Evolutionary conservation across 2,797 vertebrate species (phyloP).

Genomic region (Myotis vivesi): DNA sequence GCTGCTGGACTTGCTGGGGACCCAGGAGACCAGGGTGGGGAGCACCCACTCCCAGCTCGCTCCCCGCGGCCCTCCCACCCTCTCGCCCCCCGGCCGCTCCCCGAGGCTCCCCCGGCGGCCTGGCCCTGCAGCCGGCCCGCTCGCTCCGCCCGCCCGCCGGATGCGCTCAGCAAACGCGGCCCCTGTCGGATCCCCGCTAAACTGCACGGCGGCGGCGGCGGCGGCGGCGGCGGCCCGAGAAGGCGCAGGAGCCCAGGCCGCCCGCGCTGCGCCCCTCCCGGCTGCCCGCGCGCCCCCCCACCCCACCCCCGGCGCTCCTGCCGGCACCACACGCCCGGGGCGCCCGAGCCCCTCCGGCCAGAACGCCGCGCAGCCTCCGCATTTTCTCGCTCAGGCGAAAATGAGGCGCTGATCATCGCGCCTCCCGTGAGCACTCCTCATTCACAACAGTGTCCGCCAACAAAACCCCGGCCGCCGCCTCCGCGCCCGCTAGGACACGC

Average conservation of each 20-base stretch:
- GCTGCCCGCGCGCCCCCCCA: neutral
- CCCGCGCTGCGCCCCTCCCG: neutral
- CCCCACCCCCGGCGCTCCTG: too few species aligned
- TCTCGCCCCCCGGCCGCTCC: neutral
- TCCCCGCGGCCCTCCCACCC: conserved; percentile 53
- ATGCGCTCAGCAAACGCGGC: conserved; percentile 87
- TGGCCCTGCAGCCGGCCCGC: conserved; percentile 67
- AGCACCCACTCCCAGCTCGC: neutral
- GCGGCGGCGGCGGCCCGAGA: neutral
- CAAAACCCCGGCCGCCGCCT: conserved; percentile 86
- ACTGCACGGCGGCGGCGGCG: conserved; percentile 79
- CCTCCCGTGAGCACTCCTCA: conserved; percentile 89
- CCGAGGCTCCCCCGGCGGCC: conserved; percentile 20
- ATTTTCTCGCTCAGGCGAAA: conserved; percentile 85
- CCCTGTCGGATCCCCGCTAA: conserved; percentile 86
- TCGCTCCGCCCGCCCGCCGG: conserved; percentile 65
- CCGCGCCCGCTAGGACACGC: conserved; percentile 77
- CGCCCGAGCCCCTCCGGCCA: conserved; percentile 21
- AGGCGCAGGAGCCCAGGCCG: conserved; percentile 48
- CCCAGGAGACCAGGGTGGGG: neutral
- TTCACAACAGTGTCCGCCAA: conserved; percentile 88
- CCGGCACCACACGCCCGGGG: neutral
- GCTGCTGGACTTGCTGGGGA: neutral
- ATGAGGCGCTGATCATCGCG: conserved; percentile 79
- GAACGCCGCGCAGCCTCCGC: conserved; percentile 68